phyloP scores from a whole-genome alignment of 1,140 invertebrate species.

The Drosophila sulfurigaster region DNA sequence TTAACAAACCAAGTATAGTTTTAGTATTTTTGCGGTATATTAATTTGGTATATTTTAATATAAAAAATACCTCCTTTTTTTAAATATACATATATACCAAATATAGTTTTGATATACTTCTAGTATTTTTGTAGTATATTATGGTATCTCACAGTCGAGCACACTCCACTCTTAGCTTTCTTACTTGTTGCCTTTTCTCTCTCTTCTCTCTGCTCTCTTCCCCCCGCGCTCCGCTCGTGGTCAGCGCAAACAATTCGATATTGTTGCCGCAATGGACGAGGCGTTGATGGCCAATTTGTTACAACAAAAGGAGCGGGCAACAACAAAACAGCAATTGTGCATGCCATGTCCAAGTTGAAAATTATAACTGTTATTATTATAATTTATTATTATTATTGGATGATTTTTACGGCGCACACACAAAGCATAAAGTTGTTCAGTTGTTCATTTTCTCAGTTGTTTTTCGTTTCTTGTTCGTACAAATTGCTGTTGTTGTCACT shows the following conservation, averaged over 20 bases:
- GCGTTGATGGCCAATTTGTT: constrained; percentile 79
- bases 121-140: too few species aligned
- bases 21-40: too few species aligned
- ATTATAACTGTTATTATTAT: constrained; percentile 69
- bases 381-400: constrained; percentile 68
- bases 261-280: constrained; percentile 34
- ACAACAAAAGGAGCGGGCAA: constrained; percentile 42
- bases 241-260: constrained; percentile 33
- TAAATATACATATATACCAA: too few species aligned
- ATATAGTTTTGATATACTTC: too few species aligned
- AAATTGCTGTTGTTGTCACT: constrained; percentile 69
- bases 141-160: too few species aligned
- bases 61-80: too few species aligned
- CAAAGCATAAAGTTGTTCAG: constrained; percentile 47
- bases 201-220: background rate
- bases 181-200: background rate
- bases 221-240: background rate
- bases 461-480: constrained; percentile 52
- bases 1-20: too few species aligned
- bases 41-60: too few species aligned
- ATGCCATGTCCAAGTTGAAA: constrained; percentile 43
- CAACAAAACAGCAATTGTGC: constrained; percentile 40
- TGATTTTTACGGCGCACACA: constrained; percentile 56
- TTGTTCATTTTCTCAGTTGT: constrained; percentile 20
- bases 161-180: too few species aligned